phyloP scores from a whole-genome alignment of 2,113 vertebrate species.

The Megaleporinus macrocephalus region DNA sequence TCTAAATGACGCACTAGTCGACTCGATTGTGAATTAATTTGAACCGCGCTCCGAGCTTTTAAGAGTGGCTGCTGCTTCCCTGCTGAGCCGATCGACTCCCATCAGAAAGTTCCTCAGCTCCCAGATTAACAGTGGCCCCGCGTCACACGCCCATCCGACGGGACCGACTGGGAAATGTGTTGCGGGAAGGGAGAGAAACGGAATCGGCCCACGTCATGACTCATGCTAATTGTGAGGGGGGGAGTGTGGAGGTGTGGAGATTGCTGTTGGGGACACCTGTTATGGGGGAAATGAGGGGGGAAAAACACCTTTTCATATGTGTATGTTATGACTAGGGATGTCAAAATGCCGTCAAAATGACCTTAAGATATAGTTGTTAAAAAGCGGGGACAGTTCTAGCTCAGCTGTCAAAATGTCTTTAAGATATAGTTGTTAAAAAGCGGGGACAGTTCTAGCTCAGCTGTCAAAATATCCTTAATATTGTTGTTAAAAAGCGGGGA shows the following conservation, averaged over 20 bases:
- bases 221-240: conserved; percentile 41
- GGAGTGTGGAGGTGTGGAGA: conserved; percentile 39
- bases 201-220: conserved; percentile 46
- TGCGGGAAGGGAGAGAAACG: not conserved
- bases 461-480: too few species aligned
- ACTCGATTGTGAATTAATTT: conserved; percentile 8
- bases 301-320: not conserved
- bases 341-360: too few species aligned
- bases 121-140: conserved; percentile 17
- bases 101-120: conserved; percentile 17
- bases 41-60: not conserved
- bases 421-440: too few species aligned
- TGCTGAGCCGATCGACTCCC: conserved; percentile 3
- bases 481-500: too few species aligned
- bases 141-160: not conserved
- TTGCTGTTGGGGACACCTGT: not conserved
- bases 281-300: not conserved
- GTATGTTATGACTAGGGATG: not conserved
- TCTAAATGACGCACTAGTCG: conserved; percentile 14
- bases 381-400: too few species aligned
- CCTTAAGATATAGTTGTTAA: too few species aligned
- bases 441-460: too few species aligned
- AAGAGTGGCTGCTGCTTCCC: not conserved
- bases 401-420: too few species aligned
- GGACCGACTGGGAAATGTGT: conserved; percentile 39